Evolutionary conservation across 2,113 vertebrate species (phyloP), one percentile per base, ranked within the genome.

Genomic region (Perca schrenkii): DNA sequence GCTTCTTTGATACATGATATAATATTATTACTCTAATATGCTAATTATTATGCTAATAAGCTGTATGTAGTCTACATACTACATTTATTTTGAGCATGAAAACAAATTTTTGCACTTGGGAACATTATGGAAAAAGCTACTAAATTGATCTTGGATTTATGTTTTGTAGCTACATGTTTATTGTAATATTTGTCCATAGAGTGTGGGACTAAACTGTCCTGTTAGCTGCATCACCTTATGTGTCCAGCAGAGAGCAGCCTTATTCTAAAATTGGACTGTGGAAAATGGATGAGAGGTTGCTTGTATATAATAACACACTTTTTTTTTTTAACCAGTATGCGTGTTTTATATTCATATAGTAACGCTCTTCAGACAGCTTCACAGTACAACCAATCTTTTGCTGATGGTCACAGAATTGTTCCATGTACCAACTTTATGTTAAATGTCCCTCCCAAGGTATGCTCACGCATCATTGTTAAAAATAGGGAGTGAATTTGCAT

Each of bases 221-320:
- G 13, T 43, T 34, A 40, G 64, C 57, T 43, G 67, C 62, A 36
- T 56, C 66, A 61, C 49, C 16, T 3, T 6, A 1, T 47, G 1
- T 81, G 28, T 63, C 85, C 92, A 92, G 79, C 74, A 93, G 90
- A 82, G 91, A 2, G 85, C 88, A 88, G 60, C 2, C 12, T 80
- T 58, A n/a, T 54, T 77, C 64, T 28, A 80, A 13, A 36, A 1
- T 57, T 65, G 4, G 2, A 74, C 2, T 2, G 10, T 14, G 22
- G 4, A 8, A 73, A 68, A 67, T 40, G 0, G 4, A 2, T 14
- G 8, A 2, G 1, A 12, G n/a, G 16, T 49, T 56, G 1, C 7
- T 16, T 50, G 5, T 25, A 28, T 28, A 28, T 28, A 28, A 2
- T 28, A 28, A 28, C 28, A 28, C 1, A 28, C 36, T 36, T 74